phyloP scores from a whole-genome alignment of 2,113 vertebrate species.

The Cichladusa arquata region DNA sequence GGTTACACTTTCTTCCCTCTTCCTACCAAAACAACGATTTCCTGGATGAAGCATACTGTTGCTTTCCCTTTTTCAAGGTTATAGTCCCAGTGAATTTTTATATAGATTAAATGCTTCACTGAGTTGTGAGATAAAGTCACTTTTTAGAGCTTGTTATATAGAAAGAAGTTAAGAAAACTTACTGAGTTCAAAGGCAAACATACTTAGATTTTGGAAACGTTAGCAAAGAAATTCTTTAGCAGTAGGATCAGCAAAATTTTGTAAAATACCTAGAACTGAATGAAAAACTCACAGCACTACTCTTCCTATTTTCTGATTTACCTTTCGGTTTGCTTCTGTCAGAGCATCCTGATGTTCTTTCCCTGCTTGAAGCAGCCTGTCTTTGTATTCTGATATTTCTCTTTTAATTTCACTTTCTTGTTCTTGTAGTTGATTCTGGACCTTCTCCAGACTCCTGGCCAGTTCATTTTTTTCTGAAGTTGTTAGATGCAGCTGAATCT shows the following conservation, averaged over 20 bases:
- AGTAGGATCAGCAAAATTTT: not conserved
- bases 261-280: not conserved
- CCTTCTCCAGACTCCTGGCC: conserved; percentile 20
- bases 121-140: not conserved
- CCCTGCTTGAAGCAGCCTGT: conserved; percentile 58
- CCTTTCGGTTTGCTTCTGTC: conserved; percentile 35
- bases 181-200: not conserved
- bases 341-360: conserved; percentile 27
- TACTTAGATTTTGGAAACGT: not conserved
- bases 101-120: not conserved
- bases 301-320: conserved; percentile 4
- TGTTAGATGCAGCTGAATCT: conserved; percentile 65
- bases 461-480: conserved; percentile 63
- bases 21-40: not conserved
- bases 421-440: conserved; percentile 57
- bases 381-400: conserved; percentile 57
- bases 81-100: not conserved
- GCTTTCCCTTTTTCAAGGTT: not conserved
- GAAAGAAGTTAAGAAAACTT: not conserved
- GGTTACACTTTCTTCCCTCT: not conserved
- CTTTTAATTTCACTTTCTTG: conserved; percentile 56
- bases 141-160: not conserved
- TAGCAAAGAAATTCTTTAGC: not conserved
- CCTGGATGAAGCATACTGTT: not conserved
- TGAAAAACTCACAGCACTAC: not conserved